Evolutionary conservation across 2,797 vertebrate genomes (phyloP).

Genomic region (Pyrocephalus nanus): DNA sequence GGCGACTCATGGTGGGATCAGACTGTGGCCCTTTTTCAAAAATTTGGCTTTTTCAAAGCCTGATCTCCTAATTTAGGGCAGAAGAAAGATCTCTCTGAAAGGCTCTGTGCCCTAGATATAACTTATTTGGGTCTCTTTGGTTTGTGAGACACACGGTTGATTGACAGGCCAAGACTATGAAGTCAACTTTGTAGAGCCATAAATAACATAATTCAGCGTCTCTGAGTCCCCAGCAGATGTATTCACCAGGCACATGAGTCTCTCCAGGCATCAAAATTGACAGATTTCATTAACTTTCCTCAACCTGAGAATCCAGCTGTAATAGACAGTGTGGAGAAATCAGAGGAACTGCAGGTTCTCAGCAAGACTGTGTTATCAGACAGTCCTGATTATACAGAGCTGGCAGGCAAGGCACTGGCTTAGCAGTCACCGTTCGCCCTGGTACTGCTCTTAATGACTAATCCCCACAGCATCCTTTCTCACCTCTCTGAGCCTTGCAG

Average conservation of each 20-base stretch:
- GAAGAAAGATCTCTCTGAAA: neutral
- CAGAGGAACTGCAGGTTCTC: neutral
- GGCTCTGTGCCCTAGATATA: neutral
- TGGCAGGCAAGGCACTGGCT: neutral
- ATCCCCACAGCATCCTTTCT: slow-evolving; percentile 31
- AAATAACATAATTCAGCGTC: neutral
- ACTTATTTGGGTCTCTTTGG: slow-evolving; percentile 7
- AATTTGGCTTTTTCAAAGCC: neutral
- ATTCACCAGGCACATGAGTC: slow-evolving; percentile 10
- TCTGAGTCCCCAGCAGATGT: neutral
- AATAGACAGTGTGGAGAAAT: neutral
- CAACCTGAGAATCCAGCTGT: slow-evolving; percentile 42
- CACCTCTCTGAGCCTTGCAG: slow-evolving; percentile 29
- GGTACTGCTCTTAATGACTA: slow-evolving; percentile 34
- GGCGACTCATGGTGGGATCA: neutral
- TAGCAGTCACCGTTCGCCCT: neutral
- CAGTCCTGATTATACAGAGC: slow-evolving; percentile 8
- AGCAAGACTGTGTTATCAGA: neutral
- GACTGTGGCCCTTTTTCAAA: neutral
- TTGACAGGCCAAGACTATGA: neutral
- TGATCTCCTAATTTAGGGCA: neutral
- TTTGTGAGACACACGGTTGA: neutral
- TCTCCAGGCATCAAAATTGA: slow-evolving; percentile 34
- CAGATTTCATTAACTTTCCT: slow-evolving; percentile 56
- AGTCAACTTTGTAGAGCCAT: slow-evolving; percentile 2